These are phyloP conservation scores for Saguinus imperator DNA, from an alignment of 2,113 vertebrate genomes.

Conservation along the genomic window DNA sequence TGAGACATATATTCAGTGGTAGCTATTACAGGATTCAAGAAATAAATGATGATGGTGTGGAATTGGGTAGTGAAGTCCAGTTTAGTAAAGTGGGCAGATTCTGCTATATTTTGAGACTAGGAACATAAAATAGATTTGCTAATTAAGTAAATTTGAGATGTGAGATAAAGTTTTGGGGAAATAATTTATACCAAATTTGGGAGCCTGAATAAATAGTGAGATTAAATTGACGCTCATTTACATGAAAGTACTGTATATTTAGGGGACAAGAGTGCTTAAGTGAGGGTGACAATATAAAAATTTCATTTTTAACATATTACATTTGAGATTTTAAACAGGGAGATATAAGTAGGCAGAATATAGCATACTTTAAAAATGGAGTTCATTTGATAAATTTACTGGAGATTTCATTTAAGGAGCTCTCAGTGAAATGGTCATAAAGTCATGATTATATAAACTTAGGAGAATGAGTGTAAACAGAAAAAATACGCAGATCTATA, in stretches of 20 bases:
- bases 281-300: not conserved
- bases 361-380: not conserved
- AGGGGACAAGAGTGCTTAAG: not conserved
- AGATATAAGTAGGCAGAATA: not conserved
- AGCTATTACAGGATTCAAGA: not conserved
- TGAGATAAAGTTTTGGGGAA: not conserved
- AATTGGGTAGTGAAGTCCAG: not conserved
- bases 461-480: not conserved
- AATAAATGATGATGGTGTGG: not conserved
- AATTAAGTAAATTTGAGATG: not conserved
- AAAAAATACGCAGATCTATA: not conserved
- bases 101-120: not conserved
- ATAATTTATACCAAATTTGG: not conserved
- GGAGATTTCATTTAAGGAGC: not conserved
- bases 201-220: not conserved
- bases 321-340: not conserved
- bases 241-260: not conserved
- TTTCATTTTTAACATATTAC: not conserved
- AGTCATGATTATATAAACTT: not conserved
- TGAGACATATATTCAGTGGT: not conserved
- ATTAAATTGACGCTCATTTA: not conserved
- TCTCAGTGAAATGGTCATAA: not conserved
- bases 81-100: not conserved
- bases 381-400: not conserved
- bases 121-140: not conserved